These are phyloP conservation scores for Holocentrus rufus DNA, from an alignment of 2,797 vertebrate genomes.

Conservation along the genomic window DNA sequence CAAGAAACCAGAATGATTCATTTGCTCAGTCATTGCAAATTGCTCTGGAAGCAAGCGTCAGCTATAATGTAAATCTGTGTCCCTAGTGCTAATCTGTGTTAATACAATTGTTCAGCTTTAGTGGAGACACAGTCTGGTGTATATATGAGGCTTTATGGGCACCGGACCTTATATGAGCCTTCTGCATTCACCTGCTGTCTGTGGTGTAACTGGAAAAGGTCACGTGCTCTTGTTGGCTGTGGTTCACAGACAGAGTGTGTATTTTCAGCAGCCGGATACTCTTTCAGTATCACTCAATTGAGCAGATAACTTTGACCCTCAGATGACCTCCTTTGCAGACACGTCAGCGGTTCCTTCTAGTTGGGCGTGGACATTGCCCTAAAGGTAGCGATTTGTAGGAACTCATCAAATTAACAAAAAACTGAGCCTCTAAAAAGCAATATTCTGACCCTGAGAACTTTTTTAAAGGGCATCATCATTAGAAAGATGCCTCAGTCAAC, in stretches of 20 bases:
- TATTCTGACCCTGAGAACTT: background rate
- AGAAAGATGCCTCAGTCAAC: background rate
- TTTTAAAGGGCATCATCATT: constrained; percentile 19
- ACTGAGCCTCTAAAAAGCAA: background rate
- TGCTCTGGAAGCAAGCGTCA: background rate
- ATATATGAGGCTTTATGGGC: background rate
- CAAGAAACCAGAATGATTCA: too few species aligned
- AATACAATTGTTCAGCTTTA: background rate
- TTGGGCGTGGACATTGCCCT: constrained; percentile 18
- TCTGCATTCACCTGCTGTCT: constrained; percentile 1
- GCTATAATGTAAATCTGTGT: background rate
- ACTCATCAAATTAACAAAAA: background rate
- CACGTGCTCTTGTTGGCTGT: constrained; percentile 10
- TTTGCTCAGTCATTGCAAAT: background rate
- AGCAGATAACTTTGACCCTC: constrained; percentile 21
- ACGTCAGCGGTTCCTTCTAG: constrained; percentile 27
- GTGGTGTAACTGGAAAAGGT: background rate
- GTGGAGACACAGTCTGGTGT: background rate
- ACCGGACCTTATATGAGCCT: background rate
- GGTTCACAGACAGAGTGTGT: constrained; percentile 14
- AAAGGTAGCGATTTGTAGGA: constrained; percentile 16
- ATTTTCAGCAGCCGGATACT: constrained; percentile 24
- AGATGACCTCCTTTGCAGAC: constrained; percentile 19
- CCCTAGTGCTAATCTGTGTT: background rate
- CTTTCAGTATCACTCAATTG: constrained; percentile 18